Evolutionary conservation across 2,888 invertebrate species (phyloP).

Genomic region (Amphipyra tragopoginis): DNA sequence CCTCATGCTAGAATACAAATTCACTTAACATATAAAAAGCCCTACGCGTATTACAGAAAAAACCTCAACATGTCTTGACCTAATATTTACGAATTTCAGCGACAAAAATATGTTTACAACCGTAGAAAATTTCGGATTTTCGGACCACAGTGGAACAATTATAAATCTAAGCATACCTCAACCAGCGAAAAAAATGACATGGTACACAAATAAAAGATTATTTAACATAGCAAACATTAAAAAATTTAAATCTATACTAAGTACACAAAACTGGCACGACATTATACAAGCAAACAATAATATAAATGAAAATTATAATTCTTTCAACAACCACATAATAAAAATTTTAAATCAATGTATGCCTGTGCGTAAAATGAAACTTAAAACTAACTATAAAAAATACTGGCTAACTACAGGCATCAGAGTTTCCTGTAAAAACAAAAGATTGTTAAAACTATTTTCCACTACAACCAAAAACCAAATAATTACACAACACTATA

Average conservation of each 20-base stretch:
- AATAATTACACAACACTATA: background rate
- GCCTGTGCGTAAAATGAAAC: background rate
- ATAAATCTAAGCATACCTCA: background rate
- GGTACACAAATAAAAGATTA: conserved; percentile 13
- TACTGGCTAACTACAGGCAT: conserved; percentile 1
- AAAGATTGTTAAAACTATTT: background rate
- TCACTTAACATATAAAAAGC: conserved; percentile 3
- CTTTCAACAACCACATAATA: background rate
- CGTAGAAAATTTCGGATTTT: background rate
- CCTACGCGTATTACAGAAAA: conserved; percentile 1
- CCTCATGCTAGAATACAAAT: background rate
- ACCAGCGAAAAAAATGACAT: background rate
- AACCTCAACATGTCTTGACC: conserved; percentile 3
- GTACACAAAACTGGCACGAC: conserved; percentile 7
- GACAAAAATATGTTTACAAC: background rate
- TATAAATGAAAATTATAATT: background rate
- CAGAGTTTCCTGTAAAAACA: background rate
- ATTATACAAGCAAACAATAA: background rate
- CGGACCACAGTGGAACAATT: background rate
- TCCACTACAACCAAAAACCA: background rate
- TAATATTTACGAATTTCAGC: conserved; percentile 1
- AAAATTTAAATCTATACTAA: conserved; percentile 11
- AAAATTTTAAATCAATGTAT: background rate
- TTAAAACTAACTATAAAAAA: background rate
- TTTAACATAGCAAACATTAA: conserved; percentile 3